Conservation (phyloP, 2,113 vertebrate species). For the Osmerus eperlanus region DNA sequence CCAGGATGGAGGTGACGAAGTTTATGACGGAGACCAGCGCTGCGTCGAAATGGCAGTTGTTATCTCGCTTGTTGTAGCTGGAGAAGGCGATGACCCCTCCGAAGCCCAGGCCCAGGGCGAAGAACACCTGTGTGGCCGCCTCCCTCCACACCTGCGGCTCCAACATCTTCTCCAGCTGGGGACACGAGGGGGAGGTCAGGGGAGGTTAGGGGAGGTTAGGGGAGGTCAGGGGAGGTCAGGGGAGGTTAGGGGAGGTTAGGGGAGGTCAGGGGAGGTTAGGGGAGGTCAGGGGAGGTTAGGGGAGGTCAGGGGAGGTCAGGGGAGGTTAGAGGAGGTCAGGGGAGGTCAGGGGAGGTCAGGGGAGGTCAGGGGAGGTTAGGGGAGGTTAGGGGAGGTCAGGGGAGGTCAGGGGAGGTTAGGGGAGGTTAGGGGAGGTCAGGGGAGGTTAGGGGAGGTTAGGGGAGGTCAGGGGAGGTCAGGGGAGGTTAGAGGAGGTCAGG, state of each 20-base stretch:
- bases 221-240: background rate
- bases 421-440: too few species aligned
- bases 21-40: constrained; percentile 93
- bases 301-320: background rate
- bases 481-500: too few species aligned
- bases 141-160: constrained; percentile 97
- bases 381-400: too few species aligned
- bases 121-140: constrained; percentile 97
- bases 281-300: background rate
- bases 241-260: background rate
- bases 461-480: too few species aligned
- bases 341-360: too few species aligned
- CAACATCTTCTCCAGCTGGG: constrained; percentile 95
- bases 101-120: constrained; percentile 92
- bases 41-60: constrained; percentile 98
- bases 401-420: too few species aligned
- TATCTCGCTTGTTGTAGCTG: constrained; percentile 98
- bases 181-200: background rate
- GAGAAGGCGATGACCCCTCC: constrained; percentile 98
- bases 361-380: too few species aligned
- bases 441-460: too few species aligned
- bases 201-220: background rate
- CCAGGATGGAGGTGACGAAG: constrained; percentile 93
- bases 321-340: too few species aligned
- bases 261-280: background rate